These are phyloP conservation scores for Tethya wilhelma DNA, from an alignment of 37 sponge, comb jelly and placozoan species.

Conservation along the genomic window DNA sequence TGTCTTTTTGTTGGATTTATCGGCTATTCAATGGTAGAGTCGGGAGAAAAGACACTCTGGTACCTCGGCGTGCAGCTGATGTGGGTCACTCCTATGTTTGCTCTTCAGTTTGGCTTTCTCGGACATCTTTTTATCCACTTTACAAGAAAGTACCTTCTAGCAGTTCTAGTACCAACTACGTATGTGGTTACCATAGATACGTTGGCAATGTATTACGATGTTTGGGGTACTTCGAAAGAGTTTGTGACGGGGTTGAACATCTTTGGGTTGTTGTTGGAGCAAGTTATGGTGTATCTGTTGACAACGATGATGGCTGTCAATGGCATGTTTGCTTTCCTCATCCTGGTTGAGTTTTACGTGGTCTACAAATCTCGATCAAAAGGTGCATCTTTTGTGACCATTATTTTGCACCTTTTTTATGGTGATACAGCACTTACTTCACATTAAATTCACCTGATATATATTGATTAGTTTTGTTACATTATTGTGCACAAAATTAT, in stretches of 20 bases:
- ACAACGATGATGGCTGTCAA: not conserved
- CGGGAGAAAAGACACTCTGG: not conserved
- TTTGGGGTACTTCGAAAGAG: not conserved
- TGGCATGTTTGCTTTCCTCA: not conserved
- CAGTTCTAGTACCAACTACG: not conserved
- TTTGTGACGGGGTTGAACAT: not conserved
- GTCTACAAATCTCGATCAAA: no score
- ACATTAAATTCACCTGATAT: no score
- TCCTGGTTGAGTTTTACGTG: not conserved
- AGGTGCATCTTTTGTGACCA: no score
- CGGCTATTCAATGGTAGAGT: not conserved
- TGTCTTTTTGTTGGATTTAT: not conserved
- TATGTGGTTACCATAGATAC: not conserved
- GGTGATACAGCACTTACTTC: no score
- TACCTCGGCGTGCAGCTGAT: not conserved
- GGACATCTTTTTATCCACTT: not conserved
- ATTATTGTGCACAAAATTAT: no score
- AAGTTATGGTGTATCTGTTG: not conserved
- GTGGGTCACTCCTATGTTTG: not conserved
- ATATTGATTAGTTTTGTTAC: no score
- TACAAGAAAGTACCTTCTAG: not conserved
- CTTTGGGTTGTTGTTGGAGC: not conserved
- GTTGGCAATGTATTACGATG: not conserved
- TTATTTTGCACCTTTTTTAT: no score
- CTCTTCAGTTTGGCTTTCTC: not conserved